Evolutionary conservation across 2,797 vertebrate genomes (phyloP), one percentile per base, ranked within the genome.

Genomic region (Tamandua tetradactyla): DNA sequence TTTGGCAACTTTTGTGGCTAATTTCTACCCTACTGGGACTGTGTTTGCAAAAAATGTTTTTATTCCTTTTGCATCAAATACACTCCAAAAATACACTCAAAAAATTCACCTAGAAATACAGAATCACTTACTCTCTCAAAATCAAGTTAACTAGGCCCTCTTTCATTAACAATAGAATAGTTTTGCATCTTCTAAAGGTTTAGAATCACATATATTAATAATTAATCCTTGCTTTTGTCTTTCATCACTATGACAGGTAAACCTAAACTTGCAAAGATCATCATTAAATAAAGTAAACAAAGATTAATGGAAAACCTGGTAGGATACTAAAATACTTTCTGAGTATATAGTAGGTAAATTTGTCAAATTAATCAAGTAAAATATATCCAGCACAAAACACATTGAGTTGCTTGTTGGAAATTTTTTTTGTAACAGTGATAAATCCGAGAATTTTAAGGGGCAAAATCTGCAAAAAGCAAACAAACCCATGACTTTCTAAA

Each of bases 91-190:
- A 55, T 52, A 52, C 44, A 87, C 22, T n/a, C 52, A 95, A 18
- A 97, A 87, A 95, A 76, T 17, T 69, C 62, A 71, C 52, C 35
- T n/a, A 69, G 62, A 95, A 93, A 92, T 44, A 62, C 71, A 89
- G 75, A 89, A 7, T 4, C 22, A 75, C 37, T 52, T 86, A 80
- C 15, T 61, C 62, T 76, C 37, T 76, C 37, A 49, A 93, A 92
- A 85, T 11, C 30, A 94, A 72, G 13, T 49, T 76, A 27, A 35
- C 78, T 4, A 86, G 15, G 90, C 32, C 68, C 59, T 57, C 35
- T 87, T 92, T 89, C 59, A 49, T 49, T 89, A 94, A 93, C 15
- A 55, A 89, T 62, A 93, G 47, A 86, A 64, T 55, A 62, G 57
- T 76, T 71, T 69, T 40, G 47, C 62, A 71, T 75, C 52, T 91